These are phyloP conservation scores for Tinea pellionella DNA, from an alignment of 2,888 invertebrate species.

Conservation along the genomic window DNA sequence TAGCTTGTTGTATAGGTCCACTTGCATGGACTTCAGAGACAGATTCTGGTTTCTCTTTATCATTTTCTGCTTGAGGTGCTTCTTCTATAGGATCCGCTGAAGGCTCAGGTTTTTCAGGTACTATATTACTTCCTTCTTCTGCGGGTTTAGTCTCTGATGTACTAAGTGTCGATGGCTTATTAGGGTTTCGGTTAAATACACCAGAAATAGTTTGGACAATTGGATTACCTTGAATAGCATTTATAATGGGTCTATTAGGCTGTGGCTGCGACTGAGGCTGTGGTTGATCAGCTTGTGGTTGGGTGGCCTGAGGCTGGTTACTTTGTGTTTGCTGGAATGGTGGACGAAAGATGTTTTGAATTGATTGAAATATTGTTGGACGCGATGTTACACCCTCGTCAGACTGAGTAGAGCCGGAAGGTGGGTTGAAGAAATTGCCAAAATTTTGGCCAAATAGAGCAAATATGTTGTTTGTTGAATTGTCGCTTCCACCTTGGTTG, in stretches of 20 bases:
- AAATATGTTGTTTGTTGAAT: slow-evolving; percentile 16
- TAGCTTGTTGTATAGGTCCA: slow-evolving; percentile 34
- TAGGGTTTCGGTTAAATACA: slow-evolving; percentile 17
- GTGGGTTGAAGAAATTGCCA: slow-evolving; percentile 21
- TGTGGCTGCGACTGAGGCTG: slow-evolving; percentile 18
- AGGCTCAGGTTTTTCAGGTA: slow-evolving; percentile 14
- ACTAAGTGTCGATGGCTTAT: neutral
- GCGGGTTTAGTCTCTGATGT: slow-evolving; percentile 11
- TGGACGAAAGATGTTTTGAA: slow-evolving; percentile 22
- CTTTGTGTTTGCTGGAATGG: slow-evolving; percentile 14
- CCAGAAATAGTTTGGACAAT: slow-evolving; percentile 16
- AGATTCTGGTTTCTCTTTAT: neutral
- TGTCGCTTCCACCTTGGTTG: slow-evolving; percentile 10
- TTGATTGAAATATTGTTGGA: slow-evolving; percentile 22
- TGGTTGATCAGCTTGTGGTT: slow-evolving; percentile 17
- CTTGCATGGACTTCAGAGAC: neutral
- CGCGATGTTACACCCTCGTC: slow-evolving; percentile 20
- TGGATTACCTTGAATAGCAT: slow-evolving; percentile 28
- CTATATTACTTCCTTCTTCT: slow-evolving; percentile 20
- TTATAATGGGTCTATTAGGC: slow-evolving; percentile 27
- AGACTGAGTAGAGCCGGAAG: slow-evolving; percentile 21
- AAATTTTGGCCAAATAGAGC: slow-evolving; percentile 20
- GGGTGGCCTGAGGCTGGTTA: slow-evolving; percentile 14
- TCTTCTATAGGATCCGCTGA: neutral
- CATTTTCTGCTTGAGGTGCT: neutral